These are phyloP conservation scores for Naso thynnoides DNA, from an alignment of 2,797 vertebrate species.

Conservation along the genomic window DNA sequence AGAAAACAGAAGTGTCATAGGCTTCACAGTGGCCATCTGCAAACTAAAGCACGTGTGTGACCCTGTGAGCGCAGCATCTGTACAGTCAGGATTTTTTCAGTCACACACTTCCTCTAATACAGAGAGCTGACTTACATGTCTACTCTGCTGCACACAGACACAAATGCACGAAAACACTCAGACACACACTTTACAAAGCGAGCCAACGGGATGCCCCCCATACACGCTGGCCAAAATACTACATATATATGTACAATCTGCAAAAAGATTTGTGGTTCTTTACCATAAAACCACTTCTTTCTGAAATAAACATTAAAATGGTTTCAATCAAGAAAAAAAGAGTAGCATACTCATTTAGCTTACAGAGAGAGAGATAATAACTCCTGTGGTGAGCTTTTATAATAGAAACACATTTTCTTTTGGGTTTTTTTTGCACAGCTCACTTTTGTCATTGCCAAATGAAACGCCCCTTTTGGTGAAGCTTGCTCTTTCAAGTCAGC, in stretches of 20 bases:
- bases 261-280: neutral
- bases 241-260: neutral
- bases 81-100: slow-evolving; percentile 30
- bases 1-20: neutral
- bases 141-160: slow-evolving; percentile 9
- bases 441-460: too few species aligned
- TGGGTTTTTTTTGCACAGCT: too few species aligned
- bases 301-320: neutral
- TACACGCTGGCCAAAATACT: neutral
- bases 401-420: neutral
- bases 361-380: neutral
- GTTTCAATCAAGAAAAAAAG: neutral
- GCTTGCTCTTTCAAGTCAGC: too few species aligned
- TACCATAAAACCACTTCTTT: neutral
- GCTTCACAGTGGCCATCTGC: neutral
- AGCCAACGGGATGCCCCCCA: slow-evolving; percentile 1
- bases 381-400: neutral
- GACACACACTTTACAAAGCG: neutral
- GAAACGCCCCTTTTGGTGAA: too few species aligned
- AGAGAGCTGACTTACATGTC: slow-evolving; percentile 44
- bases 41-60: neutral
- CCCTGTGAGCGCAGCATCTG: slow-evolving; percentile 2
- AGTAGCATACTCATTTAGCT: neutral
- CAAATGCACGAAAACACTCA: neutral
- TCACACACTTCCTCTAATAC: slow-evolving; percentile 47